These are phyloP conservation scores for Diachrysia chrysitis DNA, from an alignment of 2,888 invertebrate genomes.

Conservation along the genomic window DNA sequence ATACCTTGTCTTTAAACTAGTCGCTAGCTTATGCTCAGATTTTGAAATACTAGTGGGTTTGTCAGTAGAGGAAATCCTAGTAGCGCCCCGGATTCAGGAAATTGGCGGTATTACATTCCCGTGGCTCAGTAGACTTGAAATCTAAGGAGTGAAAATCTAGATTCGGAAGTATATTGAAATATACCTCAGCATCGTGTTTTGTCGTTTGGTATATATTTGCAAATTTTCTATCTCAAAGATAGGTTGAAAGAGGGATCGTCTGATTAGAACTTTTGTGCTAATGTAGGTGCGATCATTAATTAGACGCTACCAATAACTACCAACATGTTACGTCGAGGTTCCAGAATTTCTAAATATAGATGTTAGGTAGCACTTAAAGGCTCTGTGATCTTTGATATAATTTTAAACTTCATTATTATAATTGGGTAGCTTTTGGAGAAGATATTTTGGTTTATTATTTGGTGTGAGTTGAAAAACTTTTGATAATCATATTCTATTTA, in stretches of 20 bases:
- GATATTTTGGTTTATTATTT: neutral
- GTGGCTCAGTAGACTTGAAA: neutral
- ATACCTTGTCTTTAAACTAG: neutral
- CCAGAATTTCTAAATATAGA: neutral
- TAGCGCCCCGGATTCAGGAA: neutral
- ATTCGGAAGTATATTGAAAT: neutral
- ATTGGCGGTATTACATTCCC: neutral
- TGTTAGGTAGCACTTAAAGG: neutral
- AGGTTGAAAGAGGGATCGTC: slow-evolving; percentile 47
- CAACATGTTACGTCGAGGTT: slow-evolving; percentile 20
- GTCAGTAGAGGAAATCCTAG: neutral
- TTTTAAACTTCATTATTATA: neutral
- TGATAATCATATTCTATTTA: no score
- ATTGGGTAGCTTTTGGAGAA: neutral
- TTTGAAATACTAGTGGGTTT: neutral
- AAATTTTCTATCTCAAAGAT: slow-evolving; percentile 19
- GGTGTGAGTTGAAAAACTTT: neutral
- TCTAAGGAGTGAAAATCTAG: neutral
- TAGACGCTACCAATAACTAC: slow-evolving; percentile 13
- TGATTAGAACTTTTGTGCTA: slow-evolving; percentile 45
- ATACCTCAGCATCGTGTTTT: neutral
- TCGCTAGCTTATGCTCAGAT: neutral
- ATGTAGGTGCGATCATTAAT: slow-evolving; percentile 52
- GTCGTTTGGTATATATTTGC: no score
- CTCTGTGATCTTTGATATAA: neutral